phyloP scores from a whole-genome alignment of 2,113 vertebrate species.

The Rhynchomys soricoides region DNA sequence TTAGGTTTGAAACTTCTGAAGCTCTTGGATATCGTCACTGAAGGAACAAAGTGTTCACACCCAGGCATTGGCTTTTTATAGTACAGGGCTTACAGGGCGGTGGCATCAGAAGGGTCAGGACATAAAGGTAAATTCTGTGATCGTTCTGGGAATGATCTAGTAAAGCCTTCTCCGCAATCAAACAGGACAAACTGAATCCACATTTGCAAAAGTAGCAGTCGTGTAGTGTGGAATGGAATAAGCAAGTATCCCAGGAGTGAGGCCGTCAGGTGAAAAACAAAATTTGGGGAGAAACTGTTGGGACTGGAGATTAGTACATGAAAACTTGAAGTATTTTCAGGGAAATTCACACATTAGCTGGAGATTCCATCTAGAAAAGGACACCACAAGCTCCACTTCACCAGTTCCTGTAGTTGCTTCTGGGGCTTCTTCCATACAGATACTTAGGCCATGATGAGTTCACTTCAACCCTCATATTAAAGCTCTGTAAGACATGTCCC shows the following conservation, averaged over 20 bases:
- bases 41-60: neutral
- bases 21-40: neutral
- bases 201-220: neutral
- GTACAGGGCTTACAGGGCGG: neutral
- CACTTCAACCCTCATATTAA: neutral
- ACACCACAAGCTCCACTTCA: neutral
- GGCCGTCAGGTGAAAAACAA: neutral
- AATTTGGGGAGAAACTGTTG: neutral
- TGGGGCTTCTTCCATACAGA: neutral
- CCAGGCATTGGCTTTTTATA: neutral
- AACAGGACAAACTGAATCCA: neutral
- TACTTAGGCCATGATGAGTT: neutral
- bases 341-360: constrained; percentile 12
- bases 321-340: neutral
- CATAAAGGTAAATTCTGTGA: neutral
- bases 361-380: neutral
- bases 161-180: neutral
- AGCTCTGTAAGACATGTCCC: neutral
- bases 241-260: neutral
- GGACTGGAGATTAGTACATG: neutral
- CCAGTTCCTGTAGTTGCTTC: neutral
- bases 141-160: neutral
- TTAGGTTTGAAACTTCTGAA: neutral
- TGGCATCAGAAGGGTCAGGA: neutral
- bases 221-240: neutral